phyloP scores from a whole-genome alignment of 92 coral and sea anemone genomes.

The Galaxea fascicularis region DNA sequence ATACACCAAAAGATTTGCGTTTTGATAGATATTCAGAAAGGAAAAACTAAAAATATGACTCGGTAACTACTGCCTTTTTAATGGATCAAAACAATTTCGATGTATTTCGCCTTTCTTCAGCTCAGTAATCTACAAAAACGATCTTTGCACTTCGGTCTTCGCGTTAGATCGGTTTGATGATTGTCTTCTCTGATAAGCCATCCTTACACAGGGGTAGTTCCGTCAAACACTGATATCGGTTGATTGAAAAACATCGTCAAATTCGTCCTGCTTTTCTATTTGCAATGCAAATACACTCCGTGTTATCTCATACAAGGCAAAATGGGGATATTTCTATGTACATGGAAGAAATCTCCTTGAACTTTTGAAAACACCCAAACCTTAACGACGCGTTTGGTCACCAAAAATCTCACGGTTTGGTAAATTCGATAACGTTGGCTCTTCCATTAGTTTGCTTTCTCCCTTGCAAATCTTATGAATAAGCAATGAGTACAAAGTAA shows the following conservation, averaged over 20 bases:
- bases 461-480: slow-evolving; percentile 36
- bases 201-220: slow-evolving; percentile 23
- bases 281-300: slow-evolving; percentile 46
- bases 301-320: not conserved
- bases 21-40: not conserved
- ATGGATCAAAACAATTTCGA: not conserved
- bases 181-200: slow-evolving; percentile 29
- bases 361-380: not conserved
- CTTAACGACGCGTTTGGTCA: not conserved
- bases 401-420: not conserved
- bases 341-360: not conserved
- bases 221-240: slow-evolving; percentile 26
- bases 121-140: not conserved
- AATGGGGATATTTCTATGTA: not conserved
- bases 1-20: not conserved
- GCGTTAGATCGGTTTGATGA: not conserved
- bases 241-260: slow-evolving; percentile 13
- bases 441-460: slow-evolving; percentile 10
- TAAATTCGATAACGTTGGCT: not conserved
- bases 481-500: slow-evolving; percentile 40
- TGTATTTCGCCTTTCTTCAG: not conserved
- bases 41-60: not conserved
- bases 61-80: not conserved
- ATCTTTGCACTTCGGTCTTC: not conserved
- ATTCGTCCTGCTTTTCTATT: slow-evolving; percentile 4